Evolutionary conservation across 2,888 invertebrate species (phyloP).

Genomic region (Eucriotettix oculatus): DNA sequence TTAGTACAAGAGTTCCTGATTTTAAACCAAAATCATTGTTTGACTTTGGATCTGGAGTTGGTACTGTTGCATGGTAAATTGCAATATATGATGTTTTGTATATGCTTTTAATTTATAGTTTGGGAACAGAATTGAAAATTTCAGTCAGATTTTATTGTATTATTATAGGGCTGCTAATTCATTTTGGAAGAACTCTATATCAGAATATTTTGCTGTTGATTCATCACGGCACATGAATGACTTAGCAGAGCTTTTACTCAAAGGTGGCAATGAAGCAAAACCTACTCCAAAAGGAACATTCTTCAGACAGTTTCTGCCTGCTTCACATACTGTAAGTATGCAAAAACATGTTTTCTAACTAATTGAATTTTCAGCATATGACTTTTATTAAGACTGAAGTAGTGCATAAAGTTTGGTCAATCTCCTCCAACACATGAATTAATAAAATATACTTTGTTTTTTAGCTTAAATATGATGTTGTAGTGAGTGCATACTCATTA

Average conservation of each 20-base stretch:
- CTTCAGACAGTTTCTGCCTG: slow-evolving; percentile 69
- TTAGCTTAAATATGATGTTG: slow-evolving; percentile 57
- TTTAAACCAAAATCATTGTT: slow-evolving; percentile 65
- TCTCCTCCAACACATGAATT: no score
- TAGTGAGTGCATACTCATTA: slow-evolving; percentile 62
- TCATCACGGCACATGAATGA: slow-evolving; percentile 67
- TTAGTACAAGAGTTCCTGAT: slow-evolving; percentile 39
- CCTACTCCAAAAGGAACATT: slow-evolving; percentile 42
- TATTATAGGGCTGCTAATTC: slow-evolving; percentile 47
- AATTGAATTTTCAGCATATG: no score
- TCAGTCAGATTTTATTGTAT: slow-evolving; percentile 4
- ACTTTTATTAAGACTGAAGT: no score
- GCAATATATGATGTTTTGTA: slow-evolving; percentile 2
- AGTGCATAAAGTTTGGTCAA: no score
- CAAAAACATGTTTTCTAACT: background rate
- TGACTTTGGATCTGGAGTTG: slow-evolving; percentile 86
- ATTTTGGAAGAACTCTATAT: slow-evolving; percentile 52
- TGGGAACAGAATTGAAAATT: background rate
- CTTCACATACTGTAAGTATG: slow-evolving; percentile 30
- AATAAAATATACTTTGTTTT: slow-evolving; percentile 13
- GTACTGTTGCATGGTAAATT: slow-evolving; percentile 60
- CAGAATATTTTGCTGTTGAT: slow-evolving; percentile 78
- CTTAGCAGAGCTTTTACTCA: slow-evolving; percentile 51
- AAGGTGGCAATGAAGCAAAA: slow-evolving; percentile 45
- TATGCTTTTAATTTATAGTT: background rate